Base-by-base conservation (phyloP, 2,888 invertebrate species). In the Macrosiphum euphorbiae region DNA sequence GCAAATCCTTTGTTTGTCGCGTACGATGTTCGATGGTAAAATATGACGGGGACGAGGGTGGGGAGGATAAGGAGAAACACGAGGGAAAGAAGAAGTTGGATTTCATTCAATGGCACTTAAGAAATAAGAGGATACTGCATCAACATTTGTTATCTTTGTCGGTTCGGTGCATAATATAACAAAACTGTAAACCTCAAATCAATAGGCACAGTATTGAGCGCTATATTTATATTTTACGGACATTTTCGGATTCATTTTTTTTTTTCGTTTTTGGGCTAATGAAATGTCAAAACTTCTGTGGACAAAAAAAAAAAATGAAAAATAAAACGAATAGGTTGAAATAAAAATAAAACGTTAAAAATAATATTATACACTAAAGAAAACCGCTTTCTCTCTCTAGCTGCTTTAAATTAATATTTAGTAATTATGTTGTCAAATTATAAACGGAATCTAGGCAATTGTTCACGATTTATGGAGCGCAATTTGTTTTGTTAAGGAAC, bases 1-100 rank as follows among this genome's bases (percentile, higher is more conserved):
- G 55, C 41, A 55, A 84, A 55, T 91, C 84, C 26, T 28, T 84
- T 67, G 67, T 90, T 91, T 84, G 55, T 84, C 16, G 28, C 52
- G 1, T 44, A 55, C 13, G 4, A 90, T 50, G 67, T 90, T 89
- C 24, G 10, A 47, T n/a, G 50, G 16, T 41, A 28, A 52, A 28
- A 52, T 84, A 52, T 35, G 13, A 28, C 20, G 35, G n/a, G 0
- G 3, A 41, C 35, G 41, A 50, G 35, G 20, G 28, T 44, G 13
- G 58, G 41, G 58, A 41, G 26, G 78, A 90, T 50, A 67, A 35
- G 47, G 47, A 67, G 35, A 35, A 78, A 90, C 26, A 28, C 7
- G 78, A 50, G 41, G 16, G 47, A 28, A 52, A 91, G 10, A 55
- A n/a, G 28, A 28, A 85, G 85, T 85, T 11, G 55, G 85, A 58